These are phyloP conservation scores for Eutrigla gurnardus DNA, from an alignment of 2,797 vertebrate species.

Conservation along the genomic window DNA sequence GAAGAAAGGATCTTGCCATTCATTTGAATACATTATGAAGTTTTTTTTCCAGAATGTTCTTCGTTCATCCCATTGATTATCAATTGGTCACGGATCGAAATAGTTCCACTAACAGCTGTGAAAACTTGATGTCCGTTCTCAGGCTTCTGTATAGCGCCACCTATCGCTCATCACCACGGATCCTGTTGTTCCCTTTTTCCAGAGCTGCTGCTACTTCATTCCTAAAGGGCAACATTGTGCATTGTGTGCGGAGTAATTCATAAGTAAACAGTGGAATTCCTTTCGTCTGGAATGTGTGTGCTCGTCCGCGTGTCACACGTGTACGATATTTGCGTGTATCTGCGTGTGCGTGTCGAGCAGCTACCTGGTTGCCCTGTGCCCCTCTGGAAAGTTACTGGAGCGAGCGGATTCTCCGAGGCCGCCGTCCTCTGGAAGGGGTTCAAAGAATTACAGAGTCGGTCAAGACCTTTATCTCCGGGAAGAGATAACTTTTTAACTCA, in stretches of 20 bases:
- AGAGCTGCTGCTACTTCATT: slow-evolving; percentile 24
- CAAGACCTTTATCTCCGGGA: slow-evolving; percentile 65
- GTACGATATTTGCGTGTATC: slow-evolving; percentile 22
- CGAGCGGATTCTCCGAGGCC: slow-evolving; percentile 14
- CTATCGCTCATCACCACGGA: slow-evolving; percentile 42
- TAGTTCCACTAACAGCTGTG: slow-evolving; percentile 64
- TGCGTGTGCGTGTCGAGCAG: slow-evolving; percentile 19
- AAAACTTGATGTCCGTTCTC: slow-evolving; percentile 41
- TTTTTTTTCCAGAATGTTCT: slow-evolving; percentile 30
- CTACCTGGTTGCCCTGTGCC: slow-evolving; percentile 39
- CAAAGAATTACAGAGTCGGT: slow-evolving; percentile 41
- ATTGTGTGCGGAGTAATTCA: slow-evolving; percentile 58
- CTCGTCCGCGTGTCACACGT: slow-evolving; percentile 35
- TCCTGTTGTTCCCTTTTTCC: slow-evolving; percentile 33
- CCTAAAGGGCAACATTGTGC: slow-evolving; percentile 48
- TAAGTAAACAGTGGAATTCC: slow-evolving; percentile 73
- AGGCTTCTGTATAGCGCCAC: slow-evolving; percentile 42
- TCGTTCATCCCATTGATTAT: slow-evolving; percentile 33
- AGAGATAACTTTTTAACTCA: slow-evolving; percentile 55
- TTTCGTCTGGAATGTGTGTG: slow-evolving; percentile 48
- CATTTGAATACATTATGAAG: background rate
- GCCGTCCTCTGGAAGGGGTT: slow-evolving; percentile 42
- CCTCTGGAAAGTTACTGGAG: slow-evolving; percentile 24
- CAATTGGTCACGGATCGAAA: slow-evolving; percentile 46
- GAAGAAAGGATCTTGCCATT: slow-evolving; percentile 42